phyloP scores from a whole-genome alignment of 2,888 invertebrate species.

The Cremastobaeus sp. region DNA sequence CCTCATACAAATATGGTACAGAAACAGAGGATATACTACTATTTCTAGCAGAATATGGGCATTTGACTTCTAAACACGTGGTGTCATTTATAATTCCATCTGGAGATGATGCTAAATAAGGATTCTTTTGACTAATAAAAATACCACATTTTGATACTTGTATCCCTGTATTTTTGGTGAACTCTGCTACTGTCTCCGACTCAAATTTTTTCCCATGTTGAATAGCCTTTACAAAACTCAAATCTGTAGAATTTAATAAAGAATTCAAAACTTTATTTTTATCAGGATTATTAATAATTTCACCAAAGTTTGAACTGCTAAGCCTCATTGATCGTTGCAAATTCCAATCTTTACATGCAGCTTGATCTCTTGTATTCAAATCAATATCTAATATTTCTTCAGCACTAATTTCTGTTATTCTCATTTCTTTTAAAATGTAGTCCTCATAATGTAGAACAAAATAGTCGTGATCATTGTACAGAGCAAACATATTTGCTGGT shows the following conservation, averaged over 20 bases:
- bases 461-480: slow-evolving; percentile 32
- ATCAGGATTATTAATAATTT: not conserved
- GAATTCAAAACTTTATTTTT: slow-evolving; percentile 1
- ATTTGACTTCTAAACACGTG: not conserved
- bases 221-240: not conserved
- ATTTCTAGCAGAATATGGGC: not conserved
- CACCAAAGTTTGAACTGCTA: slow-evolving; percentile 19
- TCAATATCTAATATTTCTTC: slow-evolving; percentile 7
- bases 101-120: not conserved
- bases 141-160: not conserved
- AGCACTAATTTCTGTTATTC: slow-evolving; percentile 15
- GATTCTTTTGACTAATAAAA: not conserved
- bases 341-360: slow-evolving; percentile 13
- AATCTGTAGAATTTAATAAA: not conserved
- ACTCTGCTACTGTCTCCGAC: not conserved
- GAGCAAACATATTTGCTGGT: slow-evolving; percentile 5
- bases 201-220: not conserved
- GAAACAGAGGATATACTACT: not conserved
- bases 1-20: not conserved
- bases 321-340: slow-evolving; percentile 11
- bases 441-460: slow-evolving; percentile 14
- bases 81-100: not conserved
- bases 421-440: slow-evolving; percentile 8
- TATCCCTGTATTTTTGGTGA: not conserved
- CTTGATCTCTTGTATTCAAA: slow-evolving; percentile 13